Percentiles rank a stretch among this genome's conserved stretches.
phyloP scores from a whole-genome alignment of 1,140 invertebrate genomes.

The Drosophila subpulchrella region DNA sequence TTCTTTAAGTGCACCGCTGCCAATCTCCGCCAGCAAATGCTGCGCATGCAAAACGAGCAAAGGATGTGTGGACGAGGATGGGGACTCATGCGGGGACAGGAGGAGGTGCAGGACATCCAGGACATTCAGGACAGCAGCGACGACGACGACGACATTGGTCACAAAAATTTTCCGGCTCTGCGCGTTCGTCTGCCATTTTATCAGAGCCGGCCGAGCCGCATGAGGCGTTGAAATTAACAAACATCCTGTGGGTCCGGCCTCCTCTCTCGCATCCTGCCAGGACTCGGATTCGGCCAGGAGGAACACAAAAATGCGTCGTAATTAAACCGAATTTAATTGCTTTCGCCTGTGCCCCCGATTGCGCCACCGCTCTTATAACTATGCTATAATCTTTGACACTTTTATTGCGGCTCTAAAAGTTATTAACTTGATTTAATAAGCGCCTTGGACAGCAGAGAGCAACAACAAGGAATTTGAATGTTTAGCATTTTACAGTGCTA shows the following conservation, averaged over 20 bases:
- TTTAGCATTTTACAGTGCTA: conserved; percentile 72
- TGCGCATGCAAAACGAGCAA: conserved; percentile 71
- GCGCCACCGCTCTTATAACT: conserved; percentile 59
- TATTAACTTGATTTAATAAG: conserved; percentile 84
- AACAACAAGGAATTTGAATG: conserved; percentile 44
- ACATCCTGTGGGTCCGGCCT: conserved; percentile 47
- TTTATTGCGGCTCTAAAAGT: conserved; percentile 83
- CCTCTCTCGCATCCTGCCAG: conserved; percentile 15
- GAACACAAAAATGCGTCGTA: conserved; percentile 72
- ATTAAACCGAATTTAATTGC: conserved; percentile 83
- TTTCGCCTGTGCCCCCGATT: conserved; percentile 45
- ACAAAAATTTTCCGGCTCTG: conserved; percentile 76
- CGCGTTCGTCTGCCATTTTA: conserved; percentile 73
- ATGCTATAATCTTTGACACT: conserved; percentile 84
- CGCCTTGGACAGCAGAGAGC: conserved; percentile 47
- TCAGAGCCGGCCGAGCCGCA: conserved; percentile 62
- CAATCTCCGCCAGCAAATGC: conserved; percentile 55
- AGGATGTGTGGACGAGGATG: conserved; percentile 38
- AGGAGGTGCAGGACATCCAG: conserved; percentile 2
- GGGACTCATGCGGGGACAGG: conserved; percentile 3
- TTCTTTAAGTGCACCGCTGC: conserved; percentile 16
- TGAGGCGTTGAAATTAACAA: conserved; percentile 81
- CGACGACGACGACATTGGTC: conserved; percentile 59
- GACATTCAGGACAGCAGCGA: conserved; percentile 16
- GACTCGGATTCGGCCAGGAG: conserved; percentile 17